These are phyloP conservation scores for Lottia scabra DNA, from an alignment of 2,888 invertebrate genomes.

Conservation along the genomic window DNA sequence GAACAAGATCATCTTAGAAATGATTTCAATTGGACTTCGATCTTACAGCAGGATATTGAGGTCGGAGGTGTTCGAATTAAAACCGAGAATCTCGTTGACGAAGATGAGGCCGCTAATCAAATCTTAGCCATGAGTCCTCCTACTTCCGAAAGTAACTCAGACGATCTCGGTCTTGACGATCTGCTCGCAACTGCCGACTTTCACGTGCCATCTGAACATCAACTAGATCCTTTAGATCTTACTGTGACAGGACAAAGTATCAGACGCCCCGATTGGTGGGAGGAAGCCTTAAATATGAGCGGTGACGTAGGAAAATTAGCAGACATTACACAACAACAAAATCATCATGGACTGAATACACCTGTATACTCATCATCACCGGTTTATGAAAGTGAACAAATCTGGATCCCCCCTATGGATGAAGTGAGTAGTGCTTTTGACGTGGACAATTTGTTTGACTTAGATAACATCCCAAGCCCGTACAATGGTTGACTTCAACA, in stretches of 20 bases:
- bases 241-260: constrained; percentile 66
- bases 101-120: constrained; percentile 46
- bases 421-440: constrained; percentile 50
- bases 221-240: constrained; percentile 59
- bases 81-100: constrained; percentile 61
- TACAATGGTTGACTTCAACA: constrained; percentile 7
- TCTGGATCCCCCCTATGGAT: constrained; percentile 54
- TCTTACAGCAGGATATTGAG: constrained; percentile 66
- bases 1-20: constrained; percentile 49
- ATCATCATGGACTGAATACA: constrained; percentile 50
- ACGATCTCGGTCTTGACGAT: constrained; percentile 63
- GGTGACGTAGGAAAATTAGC: not conserved
- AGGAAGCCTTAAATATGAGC: constrained; percentile 45
- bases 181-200: constrained; percentile 51
- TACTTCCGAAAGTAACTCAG: constrained; percentile 61
- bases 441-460: constrained; percentile 64
- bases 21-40: constrained; percentile 66
- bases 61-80: constrained; percentile 63
- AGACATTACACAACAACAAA: constrained; percentile 34
- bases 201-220: constrained; percentile 44
- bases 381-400: constrained; percentile 50
- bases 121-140: constrained; percentile 62
- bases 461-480: constrained; percentile 59
- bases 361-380: constrained; percentile 55
- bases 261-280: constrained; percentile 68